phyloP scores from a whole-genome alignment of 2,113 vertebrate species.

The Hemibagrus wyckioides region DNA sequence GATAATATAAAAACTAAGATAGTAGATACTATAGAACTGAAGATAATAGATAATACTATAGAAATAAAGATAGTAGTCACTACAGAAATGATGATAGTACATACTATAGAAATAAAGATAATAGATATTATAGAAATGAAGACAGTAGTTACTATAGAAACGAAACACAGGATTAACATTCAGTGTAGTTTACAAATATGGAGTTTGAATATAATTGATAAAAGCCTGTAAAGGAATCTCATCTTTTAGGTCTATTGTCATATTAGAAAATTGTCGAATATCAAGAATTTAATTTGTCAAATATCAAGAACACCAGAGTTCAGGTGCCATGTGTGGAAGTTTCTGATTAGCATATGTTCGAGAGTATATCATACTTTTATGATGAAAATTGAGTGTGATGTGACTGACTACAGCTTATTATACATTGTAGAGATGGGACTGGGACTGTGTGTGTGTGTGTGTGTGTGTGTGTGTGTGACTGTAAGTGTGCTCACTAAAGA shows the following conservation, averaged over 20 bases:
- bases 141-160: neutral
- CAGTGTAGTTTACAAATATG: neutral
- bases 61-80: no score
- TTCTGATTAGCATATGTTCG: neutral
- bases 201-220: neutral
- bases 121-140: no score
- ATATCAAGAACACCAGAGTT: neutral
- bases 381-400: neutral
- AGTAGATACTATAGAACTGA: no score
- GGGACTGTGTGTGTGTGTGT: neutral
- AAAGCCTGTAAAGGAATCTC: neutral
- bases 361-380: neutral
- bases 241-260: neutral
- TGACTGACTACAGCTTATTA: neutral
- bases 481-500: conserved; percentile 21
- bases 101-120: no score
- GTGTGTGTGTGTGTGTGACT: conserved; percentile 28
- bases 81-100: no score
- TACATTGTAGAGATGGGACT: neutral
- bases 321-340: neutral
- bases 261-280: neutral
- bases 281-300: neutral
- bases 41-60: no score
- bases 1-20: no score
- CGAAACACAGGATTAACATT: no score